A percentile compares a stretch with the other conserved stretches of the same genome.
Conservation (phyloP, 2,888 invertebrate species). For the Andricus curvator region DNA sequence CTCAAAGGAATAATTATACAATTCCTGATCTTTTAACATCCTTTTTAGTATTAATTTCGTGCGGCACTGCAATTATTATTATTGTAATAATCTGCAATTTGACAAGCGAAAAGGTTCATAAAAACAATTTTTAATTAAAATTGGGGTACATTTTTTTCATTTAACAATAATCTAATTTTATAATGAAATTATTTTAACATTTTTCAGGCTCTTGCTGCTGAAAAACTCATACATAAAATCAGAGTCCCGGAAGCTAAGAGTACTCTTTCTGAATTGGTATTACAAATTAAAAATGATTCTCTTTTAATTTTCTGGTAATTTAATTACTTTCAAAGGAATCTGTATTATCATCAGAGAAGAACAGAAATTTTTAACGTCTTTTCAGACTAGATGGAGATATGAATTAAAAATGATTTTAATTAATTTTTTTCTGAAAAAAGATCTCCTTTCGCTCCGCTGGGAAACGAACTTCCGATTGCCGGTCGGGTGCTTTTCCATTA, state of each 20-base stretch:
- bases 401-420: no score
- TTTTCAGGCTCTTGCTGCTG: not conserved
- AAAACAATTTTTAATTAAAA: not conserved
- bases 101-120: not conserved
- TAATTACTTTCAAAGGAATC: not conserved
- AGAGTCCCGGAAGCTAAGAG: not conserved
- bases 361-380: no score
- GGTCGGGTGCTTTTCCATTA: no score
- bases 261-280: not conserved
- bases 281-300: not conserved
- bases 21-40: not conserved
- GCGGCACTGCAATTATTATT: not conserved
- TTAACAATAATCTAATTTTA: not conserved
- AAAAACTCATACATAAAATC: not conserved
- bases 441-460: no score
- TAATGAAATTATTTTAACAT: not conserved
- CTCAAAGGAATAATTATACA: not conserved
- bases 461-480: no score
- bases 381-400: no score
- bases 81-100: not conserved
- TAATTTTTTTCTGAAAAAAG: no score
- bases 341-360: no score
- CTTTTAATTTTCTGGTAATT: not conserved
- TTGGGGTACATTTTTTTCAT: not conserved
- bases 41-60: not conserved